phyloP scores from a whole-genome alignment of 2,888 invertebrate species.

The Lochmaea crataegi region DNA sequence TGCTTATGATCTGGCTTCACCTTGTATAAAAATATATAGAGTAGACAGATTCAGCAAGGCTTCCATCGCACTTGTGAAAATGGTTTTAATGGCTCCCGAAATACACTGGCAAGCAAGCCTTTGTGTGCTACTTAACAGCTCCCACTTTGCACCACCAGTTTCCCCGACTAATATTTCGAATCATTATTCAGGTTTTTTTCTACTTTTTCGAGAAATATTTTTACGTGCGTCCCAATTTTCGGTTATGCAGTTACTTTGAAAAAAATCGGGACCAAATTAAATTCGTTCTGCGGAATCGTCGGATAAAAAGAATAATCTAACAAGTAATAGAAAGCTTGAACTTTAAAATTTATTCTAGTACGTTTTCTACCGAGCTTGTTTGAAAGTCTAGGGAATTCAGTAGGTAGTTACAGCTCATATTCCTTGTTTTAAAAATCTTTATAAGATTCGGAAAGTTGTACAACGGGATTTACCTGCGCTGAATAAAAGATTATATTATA shows the following conservation, averaged over 20 bases:
- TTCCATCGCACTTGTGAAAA: no score
- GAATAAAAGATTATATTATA: slow-evolving; percentile 3
- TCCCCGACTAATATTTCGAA: no score
- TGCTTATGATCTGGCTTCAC: no score
- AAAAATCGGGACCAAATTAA: slow-evolving; percentile 17
- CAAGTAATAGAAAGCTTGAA: slow-evolving; percentile 22
- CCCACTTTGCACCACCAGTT: no score
- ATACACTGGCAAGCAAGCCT: no score
- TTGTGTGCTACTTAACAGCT: no score
- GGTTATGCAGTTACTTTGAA: background rate
- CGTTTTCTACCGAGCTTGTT: slow-evolving; percentile 9
- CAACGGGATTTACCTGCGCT: background rate
- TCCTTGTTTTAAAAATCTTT: slow-evolving; percentile 21
- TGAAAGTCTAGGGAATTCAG: slow-evolving; percentile 8
- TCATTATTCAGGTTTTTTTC: no score
- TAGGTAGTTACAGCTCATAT: background rate
- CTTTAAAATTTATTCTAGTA: slow-evolving; percentile 27
- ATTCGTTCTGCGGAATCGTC: slow-evolving; percentile 23
- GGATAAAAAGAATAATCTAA: slow-evolving; percentile 22
- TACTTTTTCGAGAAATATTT: no score
- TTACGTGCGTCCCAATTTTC: no score
- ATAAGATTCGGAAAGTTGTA: slow-evolving; percentile 12
- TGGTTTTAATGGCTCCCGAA: no score
- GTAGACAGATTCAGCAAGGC: no score
- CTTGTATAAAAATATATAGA: no score